A percentile compares a stretch with the other conserved stretches of the same genome.
Evolutionary conservation across 2,888 invertebrate genomes (phyloP).

Genomic region (Mesorhabditis spiculigera): DNA sequence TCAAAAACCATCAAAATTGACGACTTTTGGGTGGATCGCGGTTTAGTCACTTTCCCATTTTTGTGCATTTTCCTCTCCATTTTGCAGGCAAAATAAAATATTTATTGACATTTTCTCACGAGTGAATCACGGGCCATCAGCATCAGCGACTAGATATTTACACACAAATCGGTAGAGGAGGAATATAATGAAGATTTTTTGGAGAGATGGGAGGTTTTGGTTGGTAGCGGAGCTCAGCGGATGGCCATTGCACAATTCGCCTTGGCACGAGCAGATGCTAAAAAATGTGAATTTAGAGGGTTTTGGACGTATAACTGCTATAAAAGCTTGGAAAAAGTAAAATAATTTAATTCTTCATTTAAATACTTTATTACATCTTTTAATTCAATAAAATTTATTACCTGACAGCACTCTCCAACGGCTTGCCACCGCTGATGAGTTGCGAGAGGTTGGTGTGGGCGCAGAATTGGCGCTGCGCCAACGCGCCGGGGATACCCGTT

Average conservation of each 20-base stretch:
- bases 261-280: slow-evolving; percentile 47
- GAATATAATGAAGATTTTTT: background rate
- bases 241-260: slow-evolving; percentile 42
- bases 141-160: too few relatives aligned
- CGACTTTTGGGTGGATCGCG: too few relatives aligned
- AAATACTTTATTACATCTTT: background rate
- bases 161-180: background rate
- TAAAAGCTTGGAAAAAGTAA: background rate
- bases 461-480: slow-evolving; percentile 39
- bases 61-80: too few relatives aligned
- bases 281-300: background rate
- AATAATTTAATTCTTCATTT: background rate
- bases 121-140: too few relatives aligned
- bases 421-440: slow-evolving; percentile 40
- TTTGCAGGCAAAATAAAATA: too few relatives aligned
- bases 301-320: slow-evolving; percentile 1
- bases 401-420: slow-evolving; percentile 44
- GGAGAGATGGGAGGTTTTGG: background rate
- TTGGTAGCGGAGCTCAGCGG: slow-evolving; percentile 18
- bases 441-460: slow-evolving; percentile 42
- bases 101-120: too few relatives aligned
- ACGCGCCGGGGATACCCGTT: slow-evolving; percentile 24
- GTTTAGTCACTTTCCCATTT: too few relatives aligned
- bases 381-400: slow-evolving; percentile 17
- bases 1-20: too few relatives aligned